Conservation (phyloP, 2,888 invertebrate species). For the Auanema sp. region DNA sequence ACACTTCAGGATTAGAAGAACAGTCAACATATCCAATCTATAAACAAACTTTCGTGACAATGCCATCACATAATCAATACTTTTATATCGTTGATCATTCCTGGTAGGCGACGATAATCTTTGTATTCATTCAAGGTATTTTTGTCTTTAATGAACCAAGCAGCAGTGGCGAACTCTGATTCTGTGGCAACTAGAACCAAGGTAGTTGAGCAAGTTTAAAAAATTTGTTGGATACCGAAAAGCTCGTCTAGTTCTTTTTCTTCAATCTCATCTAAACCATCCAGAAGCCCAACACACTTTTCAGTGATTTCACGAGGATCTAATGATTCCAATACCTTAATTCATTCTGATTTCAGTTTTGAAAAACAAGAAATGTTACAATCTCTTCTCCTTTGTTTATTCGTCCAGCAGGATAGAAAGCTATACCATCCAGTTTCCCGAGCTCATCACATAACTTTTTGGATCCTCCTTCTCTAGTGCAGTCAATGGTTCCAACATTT, state of each 20-base stretch:
- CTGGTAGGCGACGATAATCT: constrained; percentile 34
- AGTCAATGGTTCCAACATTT: constrained; percentile 70
- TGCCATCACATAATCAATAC: not conserved
- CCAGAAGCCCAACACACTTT: constrained; percentile 71
- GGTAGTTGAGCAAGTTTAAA: not conserved
- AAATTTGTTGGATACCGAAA: constrained; percentile 20
- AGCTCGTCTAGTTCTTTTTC: constrained; percentile 70
- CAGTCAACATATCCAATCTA: constrained; percentile 67
- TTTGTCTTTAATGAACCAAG: constrained; percentile 35
- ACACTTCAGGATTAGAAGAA: constrained; percentile 58
- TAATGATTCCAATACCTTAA: constrained; percentile 64
- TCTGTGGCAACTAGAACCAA: not conserved
- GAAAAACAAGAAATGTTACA: constrained; percentile 20
- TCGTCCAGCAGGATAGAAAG: constrained; percentile 64
- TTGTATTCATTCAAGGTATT: constrained; percentile 22
- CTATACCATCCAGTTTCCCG: constrained; percentile 56
- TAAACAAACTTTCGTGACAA: not conserved
- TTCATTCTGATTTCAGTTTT: constrained; percentile 1
- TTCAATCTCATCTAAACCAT: constrained; percentile 72
- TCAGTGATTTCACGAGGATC: constrained; percentile 71
- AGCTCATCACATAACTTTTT: constrained; percentile 68
- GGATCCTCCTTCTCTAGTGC: constrained; percentile 66
- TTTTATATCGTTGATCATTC: constrained; percentile 16
- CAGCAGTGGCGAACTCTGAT: constrained; percentile 25
- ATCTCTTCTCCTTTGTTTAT: constrained; percentile 35